Evolutionary conservation across 2,113 vertebrate species (phyloP), one percentile per base, ranked within the genome.

Genomic region (Cyanoderma ruficeps): DNA sequence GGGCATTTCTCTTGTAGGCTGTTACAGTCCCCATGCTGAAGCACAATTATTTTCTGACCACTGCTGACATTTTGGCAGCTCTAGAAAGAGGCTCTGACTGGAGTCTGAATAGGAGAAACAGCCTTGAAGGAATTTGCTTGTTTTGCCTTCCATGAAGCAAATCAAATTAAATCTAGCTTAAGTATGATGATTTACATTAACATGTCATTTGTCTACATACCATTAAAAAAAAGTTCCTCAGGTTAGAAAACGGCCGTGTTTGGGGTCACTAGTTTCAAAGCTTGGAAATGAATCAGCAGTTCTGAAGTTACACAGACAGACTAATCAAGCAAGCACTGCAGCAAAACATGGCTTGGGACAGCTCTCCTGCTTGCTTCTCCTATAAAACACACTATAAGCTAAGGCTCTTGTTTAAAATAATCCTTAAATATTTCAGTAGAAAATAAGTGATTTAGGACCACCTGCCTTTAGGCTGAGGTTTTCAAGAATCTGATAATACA

Each of bases 251-350:
- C 17, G 75, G 87, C 31, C 9, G 2, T 77, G 37, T 94, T 93
- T 95, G 35, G 59, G 89, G 84, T 86, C 83, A 88, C 80, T 95
- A 84, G 27, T 70, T 88, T 96, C 69, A 82, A 94, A 95, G 33
- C 39, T 57, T 70, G 69, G 92, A 93, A 96, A 64, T 97, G 96
- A 98, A 83, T 97, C 95, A 93, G 96, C 96, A 97, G 20, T 94
- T 97, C 94, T 39, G 78, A 96, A 92, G 77, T 82, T 33, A 81
- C 20, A 65, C 10, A 64, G 75, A 61, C 49, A 83, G 44, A 82
- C 12, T 49, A 92, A 67, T 25, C 19, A 90, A 90, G 12, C 39
- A 89, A 91, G 19, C n/a, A 91, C n/a, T 92, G 56, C 74, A 93
- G 72, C 56, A 92, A 96, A 87, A 87, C 15, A 52, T 3, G 21